Percentiles rank a stretch among this genome's conserved stretches.
phyloP scores from a whole-genome alignment of 2,113 vertebrate genomes.

The Aegithalos caudatus region DNA sequence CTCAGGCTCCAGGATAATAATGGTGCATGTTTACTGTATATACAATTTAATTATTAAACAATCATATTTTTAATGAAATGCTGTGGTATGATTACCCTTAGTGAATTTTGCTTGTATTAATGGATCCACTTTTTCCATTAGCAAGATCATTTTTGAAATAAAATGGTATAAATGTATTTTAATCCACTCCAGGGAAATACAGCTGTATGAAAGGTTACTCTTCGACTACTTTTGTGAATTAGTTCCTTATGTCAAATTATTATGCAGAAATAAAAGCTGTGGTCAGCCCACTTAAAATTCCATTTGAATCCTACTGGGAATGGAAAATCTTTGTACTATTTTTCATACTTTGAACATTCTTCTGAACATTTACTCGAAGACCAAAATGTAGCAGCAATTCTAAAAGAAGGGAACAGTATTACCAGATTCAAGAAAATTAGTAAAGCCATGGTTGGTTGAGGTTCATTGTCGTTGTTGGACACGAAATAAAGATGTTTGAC shows the following conservation, averaged over 20 bases:
- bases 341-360: background rate
- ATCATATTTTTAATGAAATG: constrained; percentile 48
- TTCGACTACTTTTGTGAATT: constrained; percentile 21
- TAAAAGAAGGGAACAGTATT: background rate
- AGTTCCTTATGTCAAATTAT: constrained; percentile 49
- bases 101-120: constrained; percentile 40
- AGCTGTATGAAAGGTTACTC: background rate
- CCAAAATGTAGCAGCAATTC: background rate
- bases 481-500: no score
- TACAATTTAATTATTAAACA: constrained; percentile 57
- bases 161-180: constrained; percentile 48
- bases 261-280: constrained; percentile 51
- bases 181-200: constrained; percentile 41
- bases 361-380: constrained; percentile 1
- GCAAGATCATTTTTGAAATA: constrained; percentile 27
- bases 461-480: no score
- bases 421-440: background rate
- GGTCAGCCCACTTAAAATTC: constrained; percentile 55
- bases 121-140: constrained; percentile 49
- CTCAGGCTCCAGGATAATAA: background rate
- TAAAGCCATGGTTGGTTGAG: background rate
- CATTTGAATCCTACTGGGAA: constrained; percentile 48
- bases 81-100: background rate
- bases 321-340: background rate
- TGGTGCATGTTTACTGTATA: background rate